These are phyloP conservation scores for Mythimna loreyi DNA, from an alignment of 2,888 invertebrate species.

Conservation along the genomic window DNA sequence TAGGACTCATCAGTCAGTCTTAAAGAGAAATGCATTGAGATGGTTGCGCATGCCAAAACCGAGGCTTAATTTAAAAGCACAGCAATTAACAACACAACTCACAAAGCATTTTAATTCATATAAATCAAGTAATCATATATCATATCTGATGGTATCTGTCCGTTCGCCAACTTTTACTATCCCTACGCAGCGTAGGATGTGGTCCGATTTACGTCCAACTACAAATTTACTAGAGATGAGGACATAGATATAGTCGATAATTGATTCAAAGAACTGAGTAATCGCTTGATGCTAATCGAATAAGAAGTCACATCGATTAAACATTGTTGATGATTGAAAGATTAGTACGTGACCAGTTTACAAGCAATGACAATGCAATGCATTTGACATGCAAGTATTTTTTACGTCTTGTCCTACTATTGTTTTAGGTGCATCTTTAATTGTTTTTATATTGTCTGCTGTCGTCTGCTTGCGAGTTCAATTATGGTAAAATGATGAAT, in stretches of 20 bases:
- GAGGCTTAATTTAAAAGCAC: conserved; percentile 38
- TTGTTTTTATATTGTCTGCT: conserved; percentile 5
- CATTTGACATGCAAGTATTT: conserved; percentile 18
- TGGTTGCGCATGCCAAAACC: conserved; percentile 34
- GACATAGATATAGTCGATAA: conserved; percentile 39
- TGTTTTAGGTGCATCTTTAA: conserved; percentile 21
- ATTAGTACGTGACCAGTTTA: conserved; percentile 36
- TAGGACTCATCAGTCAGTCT: conserved; percentile 24
- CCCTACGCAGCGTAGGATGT: conserved; percentile 48
- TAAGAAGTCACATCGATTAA: conserved; percentile 15
- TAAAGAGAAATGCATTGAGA: conserved; percentile 32
- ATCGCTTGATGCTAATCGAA: conserved; percentile 16
- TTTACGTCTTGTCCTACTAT: conserved; percentile 17
- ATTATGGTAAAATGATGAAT: too few relatives aligned
- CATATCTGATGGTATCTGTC: conserved; percentile 46
- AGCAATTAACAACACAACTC: conserved; percentile 49
- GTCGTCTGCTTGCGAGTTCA: not conserved
- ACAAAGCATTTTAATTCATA: conserved; percentile 60
- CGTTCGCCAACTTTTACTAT: conserved; percentile 54
- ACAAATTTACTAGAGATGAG: conserved; percentile 63
- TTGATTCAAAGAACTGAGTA: conserved; percentile 27
- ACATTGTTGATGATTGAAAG: conserved; percentile 20
- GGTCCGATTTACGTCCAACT: conserved; percentile 64
- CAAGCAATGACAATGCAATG: conserved; percentile 27
- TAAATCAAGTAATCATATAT: conserved; percentile 60